These are phyloP conservation scores for Physocephala rufipes DNA, from an alignment of 2,888 invertebrate species.

Conservation along the genomic window DNA sequence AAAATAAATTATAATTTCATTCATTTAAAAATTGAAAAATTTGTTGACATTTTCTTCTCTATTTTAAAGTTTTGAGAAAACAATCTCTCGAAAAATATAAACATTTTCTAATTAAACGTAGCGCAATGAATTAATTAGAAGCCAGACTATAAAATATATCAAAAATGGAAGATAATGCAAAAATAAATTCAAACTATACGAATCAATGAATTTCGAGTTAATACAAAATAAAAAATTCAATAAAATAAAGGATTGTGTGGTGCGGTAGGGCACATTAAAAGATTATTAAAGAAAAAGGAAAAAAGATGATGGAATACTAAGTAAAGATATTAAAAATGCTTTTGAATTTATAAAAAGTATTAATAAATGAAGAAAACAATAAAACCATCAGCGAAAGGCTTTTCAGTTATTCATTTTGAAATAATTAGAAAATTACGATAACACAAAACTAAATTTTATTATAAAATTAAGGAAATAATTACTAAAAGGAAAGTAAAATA, in stretches of 20 bases:
- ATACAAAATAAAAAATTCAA: neutral
- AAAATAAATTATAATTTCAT: too few species aligned
- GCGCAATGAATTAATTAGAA: neutral
- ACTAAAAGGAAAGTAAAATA: neutral
- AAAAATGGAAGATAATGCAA: neutral
- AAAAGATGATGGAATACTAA: neutral
- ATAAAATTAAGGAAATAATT: neutral
- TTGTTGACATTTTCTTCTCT: too few species aligned
- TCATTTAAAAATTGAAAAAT: too few species aligned
- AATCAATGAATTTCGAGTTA: neutral
- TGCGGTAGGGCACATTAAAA: too few species aligned
- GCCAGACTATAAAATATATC: too few species aligned
- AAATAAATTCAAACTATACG: neutral
- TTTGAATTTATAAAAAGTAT: neutral
- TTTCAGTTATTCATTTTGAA: neutral
- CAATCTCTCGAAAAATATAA: neutral
- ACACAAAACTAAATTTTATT: neutral
- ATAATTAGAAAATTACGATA: neutral
- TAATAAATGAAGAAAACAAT: neutral
- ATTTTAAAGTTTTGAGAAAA: neutral
- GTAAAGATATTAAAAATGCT: neutral
- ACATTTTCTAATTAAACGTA: neutral
- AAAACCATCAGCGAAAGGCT: neutral
- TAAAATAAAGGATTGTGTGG: neutral
- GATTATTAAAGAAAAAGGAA: neutral